Percentiles rank a stretch among this genome's conserved stretches.
Evolutionary conservation across 2,113 vertebrate species (phyloP).

Genomic region (Rhea pennata): DNA sequence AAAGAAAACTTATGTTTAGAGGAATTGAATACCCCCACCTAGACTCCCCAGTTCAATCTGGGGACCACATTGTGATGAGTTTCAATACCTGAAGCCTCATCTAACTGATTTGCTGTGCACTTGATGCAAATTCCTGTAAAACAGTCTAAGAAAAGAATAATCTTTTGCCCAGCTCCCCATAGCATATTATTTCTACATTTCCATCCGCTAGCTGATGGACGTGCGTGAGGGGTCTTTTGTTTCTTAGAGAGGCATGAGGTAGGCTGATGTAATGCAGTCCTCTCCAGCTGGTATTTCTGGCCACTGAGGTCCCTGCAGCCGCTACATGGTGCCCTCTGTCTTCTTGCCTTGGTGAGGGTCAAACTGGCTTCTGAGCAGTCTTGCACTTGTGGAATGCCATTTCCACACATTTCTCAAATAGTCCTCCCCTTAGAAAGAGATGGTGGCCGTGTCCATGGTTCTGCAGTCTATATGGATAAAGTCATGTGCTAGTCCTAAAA

Average conservation of each 20-base stretch:
- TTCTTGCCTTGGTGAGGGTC: not conserved
- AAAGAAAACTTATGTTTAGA: slow-evolving; percentile 34
- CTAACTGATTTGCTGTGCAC: slow-evolving; percentile 28
- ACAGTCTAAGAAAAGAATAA: not conserved
- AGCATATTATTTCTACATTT: not conserved
- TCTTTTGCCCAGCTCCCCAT: not conserved
- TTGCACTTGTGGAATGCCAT: not conserved
- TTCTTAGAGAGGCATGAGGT: not conserved
- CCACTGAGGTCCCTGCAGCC: not conserved
- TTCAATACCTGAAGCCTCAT: slow-evolving; percentile 27
- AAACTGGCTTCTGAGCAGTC: not conserved
- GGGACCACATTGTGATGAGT: not conserved
- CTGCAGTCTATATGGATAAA: not conserved
- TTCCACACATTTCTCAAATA: not conserved
- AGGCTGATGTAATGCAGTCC: not conserved
- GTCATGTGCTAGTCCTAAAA: not conserved
- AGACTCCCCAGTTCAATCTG: not conserved
- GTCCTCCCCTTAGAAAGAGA: not conserved
- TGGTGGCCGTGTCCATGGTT: not conserved
- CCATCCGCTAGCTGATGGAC: not conserved
- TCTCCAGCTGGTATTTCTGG: not conserved
- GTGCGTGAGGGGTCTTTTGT: not conserved
- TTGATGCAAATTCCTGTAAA: slow-evolving; percentile 54
- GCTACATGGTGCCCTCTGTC: not conserved
- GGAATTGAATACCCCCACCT: slow-evolving; percentile 20